Conservation (phyloP, 2,888 invertebrate genomes). For the Eupithecia tripunctaria region DNA sequence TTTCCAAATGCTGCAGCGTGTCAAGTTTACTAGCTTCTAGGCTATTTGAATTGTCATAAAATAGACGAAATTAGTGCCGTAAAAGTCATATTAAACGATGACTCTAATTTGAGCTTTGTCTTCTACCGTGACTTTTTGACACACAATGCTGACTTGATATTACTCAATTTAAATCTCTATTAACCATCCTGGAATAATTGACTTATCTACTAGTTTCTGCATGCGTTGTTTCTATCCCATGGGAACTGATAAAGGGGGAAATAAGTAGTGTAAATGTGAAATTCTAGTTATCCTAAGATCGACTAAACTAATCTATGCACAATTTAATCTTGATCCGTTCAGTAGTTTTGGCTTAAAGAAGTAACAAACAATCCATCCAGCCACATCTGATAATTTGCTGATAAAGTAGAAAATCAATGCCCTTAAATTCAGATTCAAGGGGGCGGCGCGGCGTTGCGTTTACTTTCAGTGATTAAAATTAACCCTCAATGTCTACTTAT, state of each 20-base stretch:
- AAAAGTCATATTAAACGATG: not conserved
- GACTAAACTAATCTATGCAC: too few relatives aligned
- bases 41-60: not conserved
- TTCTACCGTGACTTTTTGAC: not conserved
- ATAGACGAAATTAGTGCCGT: not conserved
- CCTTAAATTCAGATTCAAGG: not conserved
- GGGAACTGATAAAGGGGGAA: not conserved
- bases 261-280: too few relatives aligned
- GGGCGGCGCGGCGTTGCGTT: not conserved
- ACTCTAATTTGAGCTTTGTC: not conserved
- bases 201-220: not conserved
- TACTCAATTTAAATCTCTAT: not conserved
- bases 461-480: not conserved
- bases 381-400: too few relatives aligned
- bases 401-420: too few relatives aligned
- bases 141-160: not conserved
- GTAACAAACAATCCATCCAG: too few relatives aligned
- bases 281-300: too few relatives aligned
- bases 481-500: too few relatives aligned
- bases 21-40: conserved; percentile 16
- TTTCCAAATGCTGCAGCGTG: conserved; percentile 25
- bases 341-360: too few relatives aligned
- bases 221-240: not conserved
- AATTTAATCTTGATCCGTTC: too few relatives aligned
- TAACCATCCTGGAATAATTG: not conserved